phyloP scores from a whole-genome alignment of 2,113 vertebrate genomes.

The Chauna torquata region DNA sequence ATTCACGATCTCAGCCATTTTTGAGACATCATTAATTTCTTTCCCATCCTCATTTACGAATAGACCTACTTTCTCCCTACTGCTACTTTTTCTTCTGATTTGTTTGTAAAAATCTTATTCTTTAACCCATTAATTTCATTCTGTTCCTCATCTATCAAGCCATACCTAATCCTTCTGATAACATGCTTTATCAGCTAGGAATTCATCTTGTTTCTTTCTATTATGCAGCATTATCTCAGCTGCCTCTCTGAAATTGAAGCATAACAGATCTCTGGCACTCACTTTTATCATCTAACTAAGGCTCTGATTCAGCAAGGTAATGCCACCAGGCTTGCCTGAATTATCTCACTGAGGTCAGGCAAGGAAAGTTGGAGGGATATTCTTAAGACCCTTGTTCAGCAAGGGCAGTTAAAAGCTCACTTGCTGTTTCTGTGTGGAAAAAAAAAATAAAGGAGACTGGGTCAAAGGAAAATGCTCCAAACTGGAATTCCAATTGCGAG shows the following conservation, averaged over 20 bases:
- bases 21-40: conserved; percentile 17
- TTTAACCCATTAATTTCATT: conserved; percentile 55
- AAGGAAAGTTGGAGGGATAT: background rate
- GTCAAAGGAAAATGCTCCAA: background rate
- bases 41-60: conserved; percentile 38
- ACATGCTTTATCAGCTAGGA: conserved; percentile 27
- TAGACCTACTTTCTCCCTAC: conserved; percentile 35
- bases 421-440: background rate
- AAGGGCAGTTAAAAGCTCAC: background rate
- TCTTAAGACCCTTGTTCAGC: background rate
- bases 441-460: background rate
- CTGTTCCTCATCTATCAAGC: conserved; percentile 29
- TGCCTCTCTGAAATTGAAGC: conserved; percentile 6
- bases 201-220: conserved; percentile 48
- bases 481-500: background rate
- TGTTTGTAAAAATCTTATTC: conserved; percentile 35
- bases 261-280: conserved; percentile 1
- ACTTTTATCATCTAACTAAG: background rate
- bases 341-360: background rate
- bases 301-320: conserved; percentile 4
- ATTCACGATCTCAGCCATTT: background rate
- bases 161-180: conserved; percentile 4
- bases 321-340: background rate
- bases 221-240: conserved; percentile 50
- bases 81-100: conserved; percentile 19